Conservation (phyloP, 2,113 vertebrate genomes). For the Alces alces region DNA sequence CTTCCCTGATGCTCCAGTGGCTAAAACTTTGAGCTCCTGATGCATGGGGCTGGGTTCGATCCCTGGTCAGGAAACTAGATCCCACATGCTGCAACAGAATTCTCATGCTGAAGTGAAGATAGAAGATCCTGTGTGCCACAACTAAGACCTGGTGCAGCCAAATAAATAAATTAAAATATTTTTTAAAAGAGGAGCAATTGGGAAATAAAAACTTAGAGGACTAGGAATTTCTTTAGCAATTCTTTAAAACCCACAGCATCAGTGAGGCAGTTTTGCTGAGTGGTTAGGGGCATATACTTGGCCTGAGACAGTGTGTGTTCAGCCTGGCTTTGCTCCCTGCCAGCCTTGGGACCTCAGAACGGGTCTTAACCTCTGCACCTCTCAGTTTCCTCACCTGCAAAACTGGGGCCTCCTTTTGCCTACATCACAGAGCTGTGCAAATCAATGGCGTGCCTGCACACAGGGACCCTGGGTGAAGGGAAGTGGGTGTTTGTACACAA, state of each 20-base stretch:
- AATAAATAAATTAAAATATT: background rate
- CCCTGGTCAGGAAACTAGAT: background rate
- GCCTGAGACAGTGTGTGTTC: background rate
- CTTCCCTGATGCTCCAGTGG: background rate
- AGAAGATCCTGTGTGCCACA: background rate
- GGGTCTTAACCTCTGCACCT: background rate
- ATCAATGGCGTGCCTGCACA: background rate
- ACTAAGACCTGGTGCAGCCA: background rate
- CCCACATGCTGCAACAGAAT: background rate
- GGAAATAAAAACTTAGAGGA: background rate
- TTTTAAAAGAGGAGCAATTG: background rate
- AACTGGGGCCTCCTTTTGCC: background rate
- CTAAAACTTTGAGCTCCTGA: background rate
- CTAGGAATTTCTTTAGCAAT: background rate
- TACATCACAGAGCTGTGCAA: background rate
- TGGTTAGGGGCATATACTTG: background rate
- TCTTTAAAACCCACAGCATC: background rate
- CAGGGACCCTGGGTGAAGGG: fast-evolving
- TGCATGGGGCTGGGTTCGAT: background rate
- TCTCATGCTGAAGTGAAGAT: background rate
- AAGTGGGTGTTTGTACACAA: background rate
- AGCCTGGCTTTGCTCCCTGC: background rate
- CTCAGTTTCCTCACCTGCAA: background rate
- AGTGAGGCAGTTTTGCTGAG: background rate
- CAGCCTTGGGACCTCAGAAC: background rate